Conservation (phyloP, 2,113 vertebrate species). For the Pyrgilauda ruficollis region DNA sequence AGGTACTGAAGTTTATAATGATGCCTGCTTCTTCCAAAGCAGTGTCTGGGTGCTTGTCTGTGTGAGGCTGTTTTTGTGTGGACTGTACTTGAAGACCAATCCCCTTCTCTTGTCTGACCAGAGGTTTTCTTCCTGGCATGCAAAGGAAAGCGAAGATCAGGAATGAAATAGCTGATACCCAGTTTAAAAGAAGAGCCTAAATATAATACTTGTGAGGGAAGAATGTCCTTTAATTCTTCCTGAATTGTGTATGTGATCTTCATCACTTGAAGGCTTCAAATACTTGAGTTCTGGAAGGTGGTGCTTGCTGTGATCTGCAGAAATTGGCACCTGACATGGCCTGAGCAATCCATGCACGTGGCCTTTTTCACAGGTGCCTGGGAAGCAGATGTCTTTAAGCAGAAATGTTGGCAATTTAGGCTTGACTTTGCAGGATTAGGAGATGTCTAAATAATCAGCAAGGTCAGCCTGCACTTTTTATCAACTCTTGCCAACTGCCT, state of each 20-base stretch:
- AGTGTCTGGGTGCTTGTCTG: not conserved
- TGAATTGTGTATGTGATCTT: not conserved
- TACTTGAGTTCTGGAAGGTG: not conserved
- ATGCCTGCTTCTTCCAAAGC: not conserved
- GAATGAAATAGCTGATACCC: not conserved
- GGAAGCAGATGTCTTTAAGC: not conserved
- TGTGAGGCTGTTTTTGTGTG: not conserved
- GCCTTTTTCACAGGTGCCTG: not conserved
- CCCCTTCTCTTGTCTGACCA: not conserved
- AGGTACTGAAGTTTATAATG: not conserved
- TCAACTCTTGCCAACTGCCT: not conserved
- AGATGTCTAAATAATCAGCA: not conserved
- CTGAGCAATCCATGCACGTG: rapidly evolving
- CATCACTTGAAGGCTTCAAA: not conserved
- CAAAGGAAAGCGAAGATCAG: not conserved
- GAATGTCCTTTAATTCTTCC: not conserved
- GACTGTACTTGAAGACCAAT: not conserved
- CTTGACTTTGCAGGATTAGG: not conserved
- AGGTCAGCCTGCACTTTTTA: not conserved
- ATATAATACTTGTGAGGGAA: not conserved
- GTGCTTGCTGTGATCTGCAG: not conserved
- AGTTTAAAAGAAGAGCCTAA: not conserved
- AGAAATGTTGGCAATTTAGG: not conserved
- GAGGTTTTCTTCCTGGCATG: not conserved
- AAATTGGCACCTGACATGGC: rapidly evolving